These are phyloP conservation scores for Dioctria rufipes DNA, from an alignment of 2,888 invertebrate species.

Conservation along the genomic window DNA sequence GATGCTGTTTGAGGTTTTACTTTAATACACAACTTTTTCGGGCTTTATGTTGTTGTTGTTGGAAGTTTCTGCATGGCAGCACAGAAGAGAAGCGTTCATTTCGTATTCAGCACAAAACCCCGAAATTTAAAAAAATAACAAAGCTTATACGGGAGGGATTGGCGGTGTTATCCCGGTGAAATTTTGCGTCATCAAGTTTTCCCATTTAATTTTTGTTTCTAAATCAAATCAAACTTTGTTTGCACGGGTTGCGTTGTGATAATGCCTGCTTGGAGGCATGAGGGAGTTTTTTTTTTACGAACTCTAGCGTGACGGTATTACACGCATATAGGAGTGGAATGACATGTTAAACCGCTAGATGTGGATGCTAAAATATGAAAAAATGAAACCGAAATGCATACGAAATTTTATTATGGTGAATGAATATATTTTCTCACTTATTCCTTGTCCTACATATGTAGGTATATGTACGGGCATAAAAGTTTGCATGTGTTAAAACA, in stretches of 20 bases:
- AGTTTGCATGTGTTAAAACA: background rate
- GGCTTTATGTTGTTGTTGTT: background rate
- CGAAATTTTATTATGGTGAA: constrained; percentile 5
- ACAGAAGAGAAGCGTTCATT: background rate
- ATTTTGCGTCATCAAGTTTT: background rate
- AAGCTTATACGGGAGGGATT: background rate
- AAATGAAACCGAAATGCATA: background rate
- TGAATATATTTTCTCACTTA: background rate
- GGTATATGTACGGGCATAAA: background rate
- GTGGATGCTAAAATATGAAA: background rate
- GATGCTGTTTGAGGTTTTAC: background rate
- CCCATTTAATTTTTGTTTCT: constrained; percentile 6
- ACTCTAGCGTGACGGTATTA: background rate
- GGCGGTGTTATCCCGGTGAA: background rate
- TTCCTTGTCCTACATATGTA: background rate
- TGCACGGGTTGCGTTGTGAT: no score
- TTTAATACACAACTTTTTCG: background rate
- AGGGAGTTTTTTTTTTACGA: background rate
- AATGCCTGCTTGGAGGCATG: background rate
- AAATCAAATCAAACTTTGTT: constrained; percentile 11
- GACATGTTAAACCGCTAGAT: background rate
- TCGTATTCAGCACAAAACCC: background rate
- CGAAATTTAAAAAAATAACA: background rate
- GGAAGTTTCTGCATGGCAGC: constrained; percentile 5
- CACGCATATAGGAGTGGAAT: background rate